These are phyloP conservation scores for Tichodroma muraria DNA, from an alignment of 2,113 vertebrate species.

Conservation along the genomic window DNA sequence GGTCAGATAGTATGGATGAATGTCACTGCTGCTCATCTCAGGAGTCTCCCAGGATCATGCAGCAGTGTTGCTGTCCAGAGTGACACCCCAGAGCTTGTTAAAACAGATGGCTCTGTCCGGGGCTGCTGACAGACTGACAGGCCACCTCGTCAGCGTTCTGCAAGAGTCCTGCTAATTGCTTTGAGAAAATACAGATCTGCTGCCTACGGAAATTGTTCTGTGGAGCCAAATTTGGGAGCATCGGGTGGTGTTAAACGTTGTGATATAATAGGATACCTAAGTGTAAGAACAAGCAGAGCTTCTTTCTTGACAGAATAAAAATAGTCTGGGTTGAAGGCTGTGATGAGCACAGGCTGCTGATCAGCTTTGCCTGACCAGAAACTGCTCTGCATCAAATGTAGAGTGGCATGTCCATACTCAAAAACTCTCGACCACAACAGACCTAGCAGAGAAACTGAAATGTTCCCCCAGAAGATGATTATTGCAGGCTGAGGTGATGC, in stretches of 20 bases:
- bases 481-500: background rate
- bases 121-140: background rate
- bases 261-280: background rate
- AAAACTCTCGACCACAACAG: background rate
- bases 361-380: background rate
- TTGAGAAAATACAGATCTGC: background rate
- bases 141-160: background rate
- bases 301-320: background rate
- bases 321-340: background rate
- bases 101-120: background rate
- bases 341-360: background rate
- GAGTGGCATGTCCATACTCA: background rate
- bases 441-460: background rate
- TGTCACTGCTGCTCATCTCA: background rate
- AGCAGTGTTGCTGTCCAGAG: background rate
- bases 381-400: background rate
- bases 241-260: background rate
- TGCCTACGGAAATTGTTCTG: background rate
- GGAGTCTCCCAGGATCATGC: background rate
- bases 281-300: background rate
- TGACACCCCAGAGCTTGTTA: background rate
- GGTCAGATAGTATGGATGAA: background rate
- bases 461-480: background rate
- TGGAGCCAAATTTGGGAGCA: background rate
- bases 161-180: constrained; percentile 13